Evolutionary conservation across 2,888 invertebrate species (phyloP).

Genomic region (Acrobeloides nanus): DNA sequence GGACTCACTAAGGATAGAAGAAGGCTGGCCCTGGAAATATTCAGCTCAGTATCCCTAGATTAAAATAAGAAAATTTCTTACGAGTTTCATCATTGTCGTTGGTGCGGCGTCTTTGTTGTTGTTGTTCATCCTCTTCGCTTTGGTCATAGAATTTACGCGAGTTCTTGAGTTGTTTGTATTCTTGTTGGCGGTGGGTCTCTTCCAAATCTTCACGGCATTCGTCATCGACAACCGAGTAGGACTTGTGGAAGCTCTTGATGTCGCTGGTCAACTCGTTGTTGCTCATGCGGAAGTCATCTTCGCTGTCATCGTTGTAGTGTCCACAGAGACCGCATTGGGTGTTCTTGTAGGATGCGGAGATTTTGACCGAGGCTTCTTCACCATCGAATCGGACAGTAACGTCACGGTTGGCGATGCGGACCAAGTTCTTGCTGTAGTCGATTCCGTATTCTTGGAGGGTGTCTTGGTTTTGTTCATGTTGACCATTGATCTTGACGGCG

Average conservation of each 20-base stretch:
- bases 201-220: slow-evolving; percentile 8
- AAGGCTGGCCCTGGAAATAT: no score
- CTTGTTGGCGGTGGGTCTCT: slow-evolving; percentile 4
- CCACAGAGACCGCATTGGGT: slow-evolving; percentile 51
- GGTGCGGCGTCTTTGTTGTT: background rate
- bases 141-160: slow-evolving; percentile 2
- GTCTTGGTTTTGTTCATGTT: slow-evolving; percentile 7
- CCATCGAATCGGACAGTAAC: slow-evolving; percentile 42
- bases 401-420: slow-evolving; percentile 27
- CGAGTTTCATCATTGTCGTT: slow-evolving; percentile 6
- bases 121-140: background rate
- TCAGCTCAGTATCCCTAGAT: no score
- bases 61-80: no score
- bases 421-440: slow-evolving; percentile 4
- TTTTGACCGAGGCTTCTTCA: slow-evolving; percentile 29
- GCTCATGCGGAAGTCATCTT: slow-evolving; percentile 37
- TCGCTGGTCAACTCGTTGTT: slow-evolving; percentile 27
- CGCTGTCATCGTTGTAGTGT: slow-evolving; percentile 41
- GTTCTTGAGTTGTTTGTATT: slow-evolving; percentile 3
- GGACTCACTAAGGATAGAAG: no score
- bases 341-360: slow-evolving; percentile 17
- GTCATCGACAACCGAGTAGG: slow-evolving; percentile 26
- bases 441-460: background rate
- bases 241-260: slow-evolving; percentile 43
- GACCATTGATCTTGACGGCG: slow-evolving; percentile 15